Evolutionary conservation across 2,888 invertebrate species (phyloP), one percentile per base, ranked within the genome.

Genomic region (Tenthredo mesomela): DNA sequence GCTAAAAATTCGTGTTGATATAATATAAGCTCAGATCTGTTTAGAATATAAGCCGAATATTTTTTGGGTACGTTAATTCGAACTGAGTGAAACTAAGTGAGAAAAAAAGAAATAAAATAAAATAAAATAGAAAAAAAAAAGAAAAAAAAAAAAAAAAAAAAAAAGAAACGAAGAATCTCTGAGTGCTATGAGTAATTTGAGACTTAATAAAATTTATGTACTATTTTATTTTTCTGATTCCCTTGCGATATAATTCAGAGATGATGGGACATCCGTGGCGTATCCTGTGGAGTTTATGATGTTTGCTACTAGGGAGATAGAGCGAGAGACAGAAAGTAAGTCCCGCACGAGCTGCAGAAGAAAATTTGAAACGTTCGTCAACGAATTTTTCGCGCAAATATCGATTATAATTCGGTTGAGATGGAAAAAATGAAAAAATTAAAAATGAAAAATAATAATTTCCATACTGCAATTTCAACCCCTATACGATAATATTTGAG

Each of bases 281-380:
- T 85, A 84, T 85, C 75, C 71, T 83, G n/a, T 43, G 25, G 83
- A 75, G 85, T 85, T 85, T 85, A 85, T 82, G 85, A 85, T 85
- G 85, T 85, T 85, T 85, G 65, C 58, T 61, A 40, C 40, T 33
- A 29, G 15, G 61, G 33, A 10, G 40, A 37, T n/a, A 29, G 54
- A 54, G n/a, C 18, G 54, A n/a, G n/a, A 54, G 54, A 54, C n/a
- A 29, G 25, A 10, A 61, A 58, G 25, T 37, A 10, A 37, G 21
- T 47, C 43, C 40, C 25, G 43, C 29, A 29, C 15, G 80, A 33
- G n/a, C 10, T 21, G 67, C 40, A 18, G 47, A 40, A 15, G 5
- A 67, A 82, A 58, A 15, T 47, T 2, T 47, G 21, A 47, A 65
- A 61, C 71, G 54, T 15, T 58, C 37, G 25, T 29, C 9, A 40